Percentiles rank a stretch among this genome's conserved stretches.
These are phyloP conservation scores for Harlomillsia oculata DNA, from an alignment of 1,140 invertebrate genomes.

Conservation along the genomic window DNA sequence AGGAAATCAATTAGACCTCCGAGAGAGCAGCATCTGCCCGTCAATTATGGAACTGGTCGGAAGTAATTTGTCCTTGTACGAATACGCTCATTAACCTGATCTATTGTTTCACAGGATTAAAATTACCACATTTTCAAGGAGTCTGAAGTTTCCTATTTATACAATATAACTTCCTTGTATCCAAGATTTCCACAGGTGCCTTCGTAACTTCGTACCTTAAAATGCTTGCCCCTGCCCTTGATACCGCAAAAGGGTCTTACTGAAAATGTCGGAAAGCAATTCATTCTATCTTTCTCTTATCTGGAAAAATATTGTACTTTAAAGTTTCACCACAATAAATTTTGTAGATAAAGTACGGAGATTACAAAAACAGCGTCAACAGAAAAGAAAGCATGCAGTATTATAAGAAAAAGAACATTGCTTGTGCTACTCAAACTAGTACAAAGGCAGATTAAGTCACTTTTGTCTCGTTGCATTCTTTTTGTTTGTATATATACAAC, in stretches of 20 bases:
- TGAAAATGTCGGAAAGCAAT: too few species aligned
- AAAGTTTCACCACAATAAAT: too few species aligned
- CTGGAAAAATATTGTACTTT: too few species aligned
- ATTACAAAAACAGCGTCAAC: too few species aligned
- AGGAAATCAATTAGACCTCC: too few species aligned
- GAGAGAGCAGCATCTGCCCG: not conserved
- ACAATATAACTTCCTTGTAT: not conserved
- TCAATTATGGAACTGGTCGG: constrained; percentile 20
- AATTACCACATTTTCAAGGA: not conserved
- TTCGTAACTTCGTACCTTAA: not conserved
- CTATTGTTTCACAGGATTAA: constrained; percentile 13
- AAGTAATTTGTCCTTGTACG: constrained; percentile 26
- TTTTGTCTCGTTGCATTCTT: too few species aligned
- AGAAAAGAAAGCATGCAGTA: too few species aligned
- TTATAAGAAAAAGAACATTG: too few species aligned
- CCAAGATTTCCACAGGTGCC: not conserved
- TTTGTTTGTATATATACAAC: too few species aligned
- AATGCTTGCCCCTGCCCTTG: not conserved
- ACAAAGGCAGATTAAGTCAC: not conserved
- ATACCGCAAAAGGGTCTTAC: too few species aligned
- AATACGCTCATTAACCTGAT: constrained; percentile 12
- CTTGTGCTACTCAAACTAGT: not conserved
- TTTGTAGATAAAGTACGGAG: too few species aligned
- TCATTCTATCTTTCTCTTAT: too few species aligned
- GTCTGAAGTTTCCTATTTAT: constrained; percentile 1